Conservation (phyloP, 1,140 invertebrate species). For the Drosophila triauraria region DNA sequence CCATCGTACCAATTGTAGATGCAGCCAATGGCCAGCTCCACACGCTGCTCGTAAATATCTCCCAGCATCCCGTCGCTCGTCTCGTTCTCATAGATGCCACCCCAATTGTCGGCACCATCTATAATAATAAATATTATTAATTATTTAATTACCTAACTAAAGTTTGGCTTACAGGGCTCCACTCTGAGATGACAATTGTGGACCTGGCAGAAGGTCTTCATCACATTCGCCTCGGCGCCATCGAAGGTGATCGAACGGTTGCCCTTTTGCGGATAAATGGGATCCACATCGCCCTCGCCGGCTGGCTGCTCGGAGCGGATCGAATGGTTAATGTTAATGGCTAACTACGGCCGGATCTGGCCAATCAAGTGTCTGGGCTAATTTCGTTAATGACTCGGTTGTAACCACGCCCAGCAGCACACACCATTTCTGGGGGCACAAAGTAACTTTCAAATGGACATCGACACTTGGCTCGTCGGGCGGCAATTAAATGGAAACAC, state of each 20-base stretch:
- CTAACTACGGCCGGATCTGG: constrained; percentile 51
- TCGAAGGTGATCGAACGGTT: constrained; percentile 60
- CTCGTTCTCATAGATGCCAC: constrained; percentile 77
- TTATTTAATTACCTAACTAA: background rate
- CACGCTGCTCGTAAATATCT: constrained; percentile 70
- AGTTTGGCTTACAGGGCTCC: constrained; percentile 59
- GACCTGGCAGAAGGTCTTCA: constrained; percentile 74
- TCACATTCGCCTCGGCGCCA: constrained; percentile 76
- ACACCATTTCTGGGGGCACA: constrained; percentile 7
- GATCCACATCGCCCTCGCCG: constrained; percentile 72
- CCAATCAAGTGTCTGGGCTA: constrained; percentile 67
- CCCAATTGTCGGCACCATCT: constrained; percentile 82
- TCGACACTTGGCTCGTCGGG: constrained; percentile 64
- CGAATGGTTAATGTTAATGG: constrained; percentile 45
- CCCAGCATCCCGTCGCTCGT: constrained; percentile 69
- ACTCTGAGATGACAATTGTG: constrained; percentile 76
- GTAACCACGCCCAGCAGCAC: constrained; percentile 29
- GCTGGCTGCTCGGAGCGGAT: constrained; percentile 40
- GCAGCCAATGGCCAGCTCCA: constrained; percentile 80
- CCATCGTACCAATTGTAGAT: constrained; percentile 82
- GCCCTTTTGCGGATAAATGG: constrained; percentile 53
- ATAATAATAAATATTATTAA: background rate
- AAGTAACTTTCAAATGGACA: constrained; percentile 54
- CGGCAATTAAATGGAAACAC: constrained; percentile 82
- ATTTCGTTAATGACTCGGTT: constrained; percentile 75